These are phyloP conservation scores for Phataginus tetradactyla DNA, from an alignment of 2,797 vertebrate species.

Conservation along the genomic window DNA sequence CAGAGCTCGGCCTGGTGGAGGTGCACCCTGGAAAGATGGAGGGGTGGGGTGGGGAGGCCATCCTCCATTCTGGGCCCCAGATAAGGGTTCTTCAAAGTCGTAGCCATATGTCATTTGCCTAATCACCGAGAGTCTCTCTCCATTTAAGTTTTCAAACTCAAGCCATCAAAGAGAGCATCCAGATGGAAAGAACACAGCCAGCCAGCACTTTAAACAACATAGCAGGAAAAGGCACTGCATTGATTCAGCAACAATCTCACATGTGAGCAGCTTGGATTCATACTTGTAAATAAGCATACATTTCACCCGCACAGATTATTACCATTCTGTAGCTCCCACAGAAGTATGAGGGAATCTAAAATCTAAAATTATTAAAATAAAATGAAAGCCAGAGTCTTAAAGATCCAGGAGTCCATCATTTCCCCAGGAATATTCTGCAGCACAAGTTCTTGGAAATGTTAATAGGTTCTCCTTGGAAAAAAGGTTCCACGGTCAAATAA, in stretches of 20 bases:
- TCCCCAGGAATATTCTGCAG: constrained; percentile 27
- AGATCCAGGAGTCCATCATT: constrained; percentile 35
- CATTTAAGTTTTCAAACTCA: constrained; percentile 60
- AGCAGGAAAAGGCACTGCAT: not conserved
- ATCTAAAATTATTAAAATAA: constrained; percentile 72
- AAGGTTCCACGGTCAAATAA: constrained; percentile 69
- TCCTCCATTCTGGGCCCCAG: not conserved
- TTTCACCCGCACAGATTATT: constrained; percentile 39
- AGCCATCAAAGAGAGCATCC: constrained; percentile 65
- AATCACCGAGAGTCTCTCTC: constrained; percentile 21
- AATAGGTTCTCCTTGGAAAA: constrained; percentile 69
- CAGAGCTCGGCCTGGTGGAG: not conserved
- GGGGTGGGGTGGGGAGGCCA: not conserved
- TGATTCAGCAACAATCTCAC: not conserved
- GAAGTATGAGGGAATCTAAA: constrained; percentile 38
- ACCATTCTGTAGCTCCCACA: constrained; percentile 26
- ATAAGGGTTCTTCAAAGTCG: constrained; percentile 42
- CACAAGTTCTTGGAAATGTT: constrained; percentile 58
- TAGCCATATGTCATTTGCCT: constrained; percentile 59
- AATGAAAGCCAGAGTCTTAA: constrained; percentile 45
- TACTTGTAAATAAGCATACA: constrained; percentile 6
- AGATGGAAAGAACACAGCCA: constrained; percentile 67
- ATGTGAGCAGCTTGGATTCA: no score
- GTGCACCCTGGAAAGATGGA: not conserved
- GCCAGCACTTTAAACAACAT: constrained; percentile 11